phyloP scores from a whole-genome alignment of 2,113 vertebrate genomes.

The Tachysurus fulvidraco region DNA sequence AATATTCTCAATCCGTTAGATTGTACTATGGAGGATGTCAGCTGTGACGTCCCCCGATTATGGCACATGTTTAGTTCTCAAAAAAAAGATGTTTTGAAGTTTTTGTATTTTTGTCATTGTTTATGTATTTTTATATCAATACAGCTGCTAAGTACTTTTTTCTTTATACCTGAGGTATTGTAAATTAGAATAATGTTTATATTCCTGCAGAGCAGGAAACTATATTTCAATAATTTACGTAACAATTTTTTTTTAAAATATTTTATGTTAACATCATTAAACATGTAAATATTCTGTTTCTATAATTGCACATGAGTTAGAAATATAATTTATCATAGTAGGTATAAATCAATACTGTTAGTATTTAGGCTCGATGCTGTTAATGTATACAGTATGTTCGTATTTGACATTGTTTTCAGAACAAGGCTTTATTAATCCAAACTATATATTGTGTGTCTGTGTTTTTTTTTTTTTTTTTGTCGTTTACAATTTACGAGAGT shows the following conservation, averaged over 20 bases:
- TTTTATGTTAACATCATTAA: background rate
- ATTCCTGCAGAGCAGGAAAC: slow-evolving; percentile 31
- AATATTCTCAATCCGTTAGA: background rate
- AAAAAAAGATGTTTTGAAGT: background rate
- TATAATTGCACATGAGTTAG: background rate
- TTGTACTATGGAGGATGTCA: background rate
- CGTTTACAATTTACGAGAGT: background rate
- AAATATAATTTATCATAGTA: background rate
- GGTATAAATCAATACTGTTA: background rate
- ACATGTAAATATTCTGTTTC: background rate
- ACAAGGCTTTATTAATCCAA: background rate
- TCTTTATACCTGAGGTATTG: slow-evolving; percentile 20
- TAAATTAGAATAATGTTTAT: slow-evolving; percentile 4
- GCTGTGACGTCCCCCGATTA: background rate
- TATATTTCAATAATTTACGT: slow-evolving; percentile 13
- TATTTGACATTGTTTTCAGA: background rate
- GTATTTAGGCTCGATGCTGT: background rate
- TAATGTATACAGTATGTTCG: slow-evolving; percentile 1
- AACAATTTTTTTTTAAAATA: background rate
- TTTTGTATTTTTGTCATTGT: background rate
- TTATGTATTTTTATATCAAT: slow-evolving; percentile 7
- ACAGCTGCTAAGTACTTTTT: slow-evolving; percentile 26
- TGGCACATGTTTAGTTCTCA: slow-evolving; percentile 30
- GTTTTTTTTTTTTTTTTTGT: background rate
- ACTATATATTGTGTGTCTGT: background rate